Percentiles rank a stretch among this genome's conserved stretches.
Evolutionary conservation across 2,797 vertebrate species (phyloP).

Genomic region (Schizothorax lantsangensis): DNA sequence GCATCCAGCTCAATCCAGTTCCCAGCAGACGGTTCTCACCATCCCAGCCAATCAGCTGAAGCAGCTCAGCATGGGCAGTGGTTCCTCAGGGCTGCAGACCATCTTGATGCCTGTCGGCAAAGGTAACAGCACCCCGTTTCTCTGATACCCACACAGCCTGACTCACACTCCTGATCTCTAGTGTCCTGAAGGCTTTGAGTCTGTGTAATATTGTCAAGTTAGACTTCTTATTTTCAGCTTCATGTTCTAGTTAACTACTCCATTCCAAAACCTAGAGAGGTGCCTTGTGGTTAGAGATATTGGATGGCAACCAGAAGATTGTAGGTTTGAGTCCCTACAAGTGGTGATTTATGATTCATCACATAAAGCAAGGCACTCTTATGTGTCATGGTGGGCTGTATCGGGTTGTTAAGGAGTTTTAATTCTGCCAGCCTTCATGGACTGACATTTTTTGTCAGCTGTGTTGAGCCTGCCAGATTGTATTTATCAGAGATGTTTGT

Average conservation of each 20-base stretch:
- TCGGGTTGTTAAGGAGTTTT: background rate
- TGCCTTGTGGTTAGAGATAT: background rate
- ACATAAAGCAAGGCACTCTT: background rate
- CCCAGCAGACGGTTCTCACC: conserved; percentile 92
- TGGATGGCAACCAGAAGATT: background rate
- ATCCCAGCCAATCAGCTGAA: conserved; percentile 94
- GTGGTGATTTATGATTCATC: background rate
- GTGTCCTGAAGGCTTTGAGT: background rate
- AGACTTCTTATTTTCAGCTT: conserved; percentile 4
- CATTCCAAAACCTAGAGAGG: background rate
- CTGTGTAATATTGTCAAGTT: background rate
- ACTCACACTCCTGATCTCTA: background rate
- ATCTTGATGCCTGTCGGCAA: conserved; percentile 95
- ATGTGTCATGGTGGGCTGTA: background rate
- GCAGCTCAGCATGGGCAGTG: conserved; percentile 86
- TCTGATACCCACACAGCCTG: conserved; percentile 1
- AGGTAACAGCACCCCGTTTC: conserved; percentile 73
- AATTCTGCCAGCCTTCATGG: background rate
- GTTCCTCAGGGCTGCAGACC: conserved; percentile 88
- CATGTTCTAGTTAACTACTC: background rate
- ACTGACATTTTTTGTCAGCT: background rate
- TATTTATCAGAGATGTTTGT: conserved; percentile 11
- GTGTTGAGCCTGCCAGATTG: conserved; percentile 10
- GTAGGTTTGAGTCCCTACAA: background rate
- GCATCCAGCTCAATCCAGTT: conserved; percentile 87